A percentile compares a stretch with the other conserved stretches of the same genome.
Conservation (phyloP, 2,888 invertebrate species). For the Spodoptera picta region DNA sequence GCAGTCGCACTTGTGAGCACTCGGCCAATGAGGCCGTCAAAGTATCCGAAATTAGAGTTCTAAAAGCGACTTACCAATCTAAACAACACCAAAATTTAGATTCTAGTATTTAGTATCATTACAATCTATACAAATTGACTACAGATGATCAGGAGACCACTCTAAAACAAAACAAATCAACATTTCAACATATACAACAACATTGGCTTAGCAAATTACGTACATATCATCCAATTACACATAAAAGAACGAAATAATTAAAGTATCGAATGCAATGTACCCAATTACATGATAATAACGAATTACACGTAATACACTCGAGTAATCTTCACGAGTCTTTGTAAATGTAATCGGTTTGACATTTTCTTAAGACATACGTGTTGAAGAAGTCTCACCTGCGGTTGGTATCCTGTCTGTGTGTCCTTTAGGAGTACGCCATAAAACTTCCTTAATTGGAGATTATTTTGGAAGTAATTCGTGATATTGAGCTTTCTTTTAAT, state of each 20-base stretch:
- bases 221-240: slow-evolving; percentile 20
- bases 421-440: no score
- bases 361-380: slow-evolving; percentile 50
- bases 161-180: slow-evolving; percentile 3
- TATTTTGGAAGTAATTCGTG: no score
- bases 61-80: no score
- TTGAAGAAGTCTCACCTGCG: slow-evolving; percentile 42
- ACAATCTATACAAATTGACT: no score
- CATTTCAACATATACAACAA: slow-evolving; percentile 24
- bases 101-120: no score
- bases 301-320: slow-evolving; percentile 45
- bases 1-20: no score
- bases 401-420: slow-evolving; percentile 15
- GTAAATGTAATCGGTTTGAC: slow-evolving; percentile 51
- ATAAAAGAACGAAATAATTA: slow-evolving; percentile 41
- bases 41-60: no score
- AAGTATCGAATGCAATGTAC: slow-evolving; percentile 45
- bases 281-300: slow-evolving; percentile 49
- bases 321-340: slow-evolving; percentile 41
- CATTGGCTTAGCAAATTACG: slow-evolving; percentile 28
- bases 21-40: no score
- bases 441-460: no score
- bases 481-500: no score
- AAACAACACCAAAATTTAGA: no score
- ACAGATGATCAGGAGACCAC: no score